Evolutionary conservation across 2,113 vertebrate genomes (phyloP), one percentile per base, ranked within the genome.

Genomic region (Dolichotis patagonum): DNA sequence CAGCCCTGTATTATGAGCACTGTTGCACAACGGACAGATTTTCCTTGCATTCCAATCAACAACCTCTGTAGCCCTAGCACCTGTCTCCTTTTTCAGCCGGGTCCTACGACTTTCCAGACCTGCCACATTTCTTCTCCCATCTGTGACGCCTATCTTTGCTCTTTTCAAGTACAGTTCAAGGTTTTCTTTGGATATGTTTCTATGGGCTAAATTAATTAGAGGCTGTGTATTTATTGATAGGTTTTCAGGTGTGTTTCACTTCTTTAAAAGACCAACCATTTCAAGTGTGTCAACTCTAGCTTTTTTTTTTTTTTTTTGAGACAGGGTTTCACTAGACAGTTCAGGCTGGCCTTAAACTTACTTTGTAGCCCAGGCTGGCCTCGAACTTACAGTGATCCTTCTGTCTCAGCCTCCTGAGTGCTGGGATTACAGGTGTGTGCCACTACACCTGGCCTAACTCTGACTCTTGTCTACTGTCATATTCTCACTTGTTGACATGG

Each of bases 11-110:
- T 38, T 65, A n/a, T 56, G 49, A 69, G 69, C 90, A 91, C 35
- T 41, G 49, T 13, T 22, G 65, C 65, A 86, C 38, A 94, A 85
- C 7, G 43, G 38, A n/a, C 2, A 88, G n/a, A 46, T 52, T 69
- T 75, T 94, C 63, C 22, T 80, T 93, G 65, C 35, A 71, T 93
- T 89, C 84, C 75, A 94, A 52, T 77, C 67, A 88, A 85, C 82
- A 92, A 67, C 41, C 30, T 49, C 84, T 84, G 26, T 12, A 52
- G 67, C 43, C 65, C 73, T 6, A 43, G 87, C 52, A 85, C 77
- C 52, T 8, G 24, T 56, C n/a, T 96, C 77, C 58, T 41, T 67
- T 92, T 87, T 58, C 60, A 49, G 54, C 35, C 73, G 49, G 77
- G n/a, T n/a, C 58, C 41, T 26, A 4, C 13, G 62, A 67, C 46